A percentile compares a stretch with the other conserved stretches of the same genome.
Conservation (phyloP, 35 echinoderm and acorn worm genomes). For the Eucidaris tribuloides region DNA sequence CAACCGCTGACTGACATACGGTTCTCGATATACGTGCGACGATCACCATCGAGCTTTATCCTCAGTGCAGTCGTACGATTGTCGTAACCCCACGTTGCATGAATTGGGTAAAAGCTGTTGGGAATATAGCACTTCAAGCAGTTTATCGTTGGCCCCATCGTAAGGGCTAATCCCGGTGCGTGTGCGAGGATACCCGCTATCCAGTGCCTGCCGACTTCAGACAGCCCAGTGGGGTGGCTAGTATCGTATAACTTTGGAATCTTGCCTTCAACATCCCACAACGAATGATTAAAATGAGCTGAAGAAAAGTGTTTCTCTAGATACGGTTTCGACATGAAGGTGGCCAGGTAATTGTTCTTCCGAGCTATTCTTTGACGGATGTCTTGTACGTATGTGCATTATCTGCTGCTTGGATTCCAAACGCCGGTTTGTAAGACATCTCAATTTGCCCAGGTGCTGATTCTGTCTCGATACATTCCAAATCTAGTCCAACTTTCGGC, state of each 20-base stretch:
- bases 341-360: constrained; percentile 13
- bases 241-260: constrained; percentile 29
- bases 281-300: constrained; percentile 59
- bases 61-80: constrained; percentile 40
- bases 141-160: constrained; percentile 53
- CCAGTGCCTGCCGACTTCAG: constrained; percentile 50
- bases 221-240: not conserved
- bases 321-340: constrained; percentile 63
- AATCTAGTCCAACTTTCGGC: constrained; percentile 39
- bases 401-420: constrained; percentile 43
- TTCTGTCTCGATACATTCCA: constrained; percentile 50
- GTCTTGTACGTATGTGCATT: constrained; percentile 55
- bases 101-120: constrained; percentile 27
- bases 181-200: constrained; percentile 55
- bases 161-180: constrained; percentile 18
- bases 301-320: not conserved
- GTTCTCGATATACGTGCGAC: constrained; percentile 54
- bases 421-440: constrained; percentile 51
- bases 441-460: constrained; percentile 52
- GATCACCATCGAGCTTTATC: constrained; percentile 23
- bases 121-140: constrained; percentile 33
- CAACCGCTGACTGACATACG: constrained; percentile 32
- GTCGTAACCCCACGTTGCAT: constrained; percentile 53
- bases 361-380: constrained; percentile 48
- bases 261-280: constrained; percentile 50